Evolutionary conservation across 2,113 vertebrate genomes (phyloP), one percentile per base, ranked within the genome.

Genomic region (Potamarius usumacintae): DNA sequence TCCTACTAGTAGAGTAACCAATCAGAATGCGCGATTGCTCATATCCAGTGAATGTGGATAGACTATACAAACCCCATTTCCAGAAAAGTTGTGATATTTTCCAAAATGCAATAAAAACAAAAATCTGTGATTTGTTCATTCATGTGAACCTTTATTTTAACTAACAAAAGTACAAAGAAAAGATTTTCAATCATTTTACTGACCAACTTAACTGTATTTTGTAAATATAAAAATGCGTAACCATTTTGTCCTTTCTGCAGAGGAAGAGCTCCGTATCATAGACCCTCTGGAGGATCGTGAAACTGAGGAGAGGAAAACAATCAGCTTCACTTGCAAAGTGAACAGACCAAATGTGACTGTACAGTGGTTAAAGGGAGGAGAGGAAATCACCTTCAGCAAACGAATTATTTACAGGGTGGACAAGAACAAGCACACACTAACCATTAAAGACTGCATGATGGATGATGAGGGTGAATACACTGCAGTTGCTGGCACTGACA

Each of bases 251-350:
- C 50, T 84, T 83, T 85, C 83, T 89, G 90, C 95, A 99, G 98
- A 97, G 95, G 98, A 99, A 92, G 97, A 96, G 60, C 94, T 99
- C 69, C 96, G 91, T 93, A 98, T 99, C 92, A 86, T 97, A 91
- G 96, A 97, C 15, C 96, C 97, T 84, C 96, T 99, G 63, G 96
- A 98, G 94, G 98, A 99, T 88, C 93, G 97, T 42, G 98, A 99
- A 92, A 99, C 98, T 60, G 97, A 98, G 95, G 98, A 99, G 93
- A 99, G 97, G 95, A 98, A 97, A 92, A 96, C 96, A 2, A 96
- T 98, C 89, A 96, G 95, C 72, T 99, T 99, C 89, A 94, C 94
- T 87, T 99, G 98, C 90, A 99, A 99, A 93, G 98, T 99, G 85
- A 99, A 98, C 92, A 96, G 97, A 78, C 96, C 98, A 14, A 97